phyloP scores from a whole-genome alignment of 2,888 invertebrate genomes.

The Sialis fuliginosa region DNA sequence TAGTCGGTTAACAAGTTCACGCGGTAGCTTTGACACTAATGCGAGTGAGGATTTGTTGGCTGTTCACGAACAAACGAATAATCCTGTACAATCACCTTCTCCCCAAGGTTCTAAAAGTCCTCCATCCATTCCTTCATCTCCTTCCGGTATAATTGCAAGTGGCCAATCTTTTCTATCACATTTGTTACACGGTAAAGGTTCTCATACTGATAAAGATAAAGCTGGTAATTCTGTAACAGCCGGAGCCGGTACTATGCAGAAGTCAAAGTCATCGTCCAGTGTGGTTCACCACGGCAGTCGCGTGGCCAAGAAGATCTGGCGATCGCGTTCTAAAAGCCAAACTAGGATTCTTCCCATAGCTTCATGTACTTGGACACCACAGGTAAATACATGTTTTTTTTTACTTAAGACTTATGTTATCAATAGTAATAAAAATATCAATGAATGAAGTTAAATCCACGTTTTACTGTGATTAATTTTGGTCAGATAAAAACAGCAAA shows the following conservation, averaged over 20 bases:
- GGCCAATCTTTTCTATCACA: slow-evolving; percentile 45
- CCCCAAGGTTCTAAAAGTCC: slow-evolving; percentile 10
- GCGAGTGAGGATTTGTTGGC: slow-evolving; percentile 18
- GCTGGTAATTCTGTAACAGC: slow-evolving; percentile 17
- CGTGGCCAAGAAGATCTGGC: slow-evolving; percentile 72
- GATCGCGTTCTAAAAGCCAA: slow-evolving; percentile 67
- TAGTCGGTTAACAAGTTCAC: slow-evolving; percentile 31
- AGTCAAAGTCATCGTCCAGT: slow-evolving; percentile 76
- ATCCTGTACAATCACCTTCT: slow-evolving; percentile 6
- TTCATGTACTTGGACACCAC: slow-evolving; percentile 62
- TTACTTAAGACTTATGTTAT: neutral
- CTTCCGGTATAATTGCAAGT: slow-evolving; percentile 28
- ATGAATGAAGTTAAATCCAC: neutral
- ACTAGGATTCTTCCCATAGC: slow-evolving; percentile 39
- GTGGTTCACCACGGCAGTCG: slow-evolving; percentile 54
- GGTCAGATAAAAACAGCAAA: no score
- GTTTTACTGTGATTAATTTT: neutral
- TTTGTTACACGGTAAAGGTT: slow-evolving; percentile 36
- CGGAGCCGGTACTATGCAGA: slow-evolving; percentile 60
- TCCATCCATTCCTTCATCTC: slow-evolving; percentile 24
- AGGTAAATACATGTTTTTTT: slow-evolving; percentile 35
- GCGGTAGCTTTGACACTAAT: slow-evolving; percentile 31
- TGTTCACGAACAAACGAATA: slow-evolving; percentile 4
- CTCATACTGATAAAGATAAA: slow-evolving; percentile 15
- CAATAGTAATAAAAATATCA: no score